Percentiles rank a stretch among this genome's conserved stretches.
These are phyloP conservation scores for Tinamus major DNA, from an alignment of 2,797 vertebrate species.

Conservation along the genomic window DNA sequence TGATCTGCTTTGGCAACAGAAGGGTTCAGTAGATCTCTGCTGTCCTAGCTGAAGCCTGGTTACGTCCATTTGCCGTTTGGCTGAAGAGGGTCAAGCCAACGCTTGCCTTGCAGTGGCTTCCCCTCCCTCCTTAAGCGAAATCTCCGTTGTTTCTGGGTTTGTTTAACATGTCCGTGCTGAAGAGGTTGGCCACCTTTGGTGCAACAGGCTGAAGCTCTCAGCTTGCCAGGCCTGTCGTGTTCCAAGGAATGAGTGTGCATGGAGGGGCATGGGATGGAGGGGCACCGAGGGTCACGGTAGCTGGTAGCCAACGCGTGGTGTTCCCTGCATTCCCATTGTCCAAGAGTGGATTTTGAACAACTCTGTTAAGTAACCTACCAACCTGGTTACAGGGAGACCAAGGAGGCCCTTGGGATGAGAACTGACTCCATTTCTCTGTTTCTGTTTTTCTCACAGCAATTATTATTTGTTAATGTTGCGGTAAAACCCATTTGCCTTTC, in stretches of 20 bases:
- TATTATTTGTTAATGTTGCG: not conserved
- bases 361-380: fast-evolving
- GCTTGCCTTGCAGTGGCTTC: not conserved
- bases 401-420: not conserved
- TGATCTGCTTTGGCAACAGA: not conserved
- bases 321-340: not conserved
- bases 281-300: not conserved
- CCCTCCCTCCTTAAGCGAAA: not conserved
- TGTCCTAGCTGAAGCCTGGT: not conserved
- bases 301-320: not conserved
- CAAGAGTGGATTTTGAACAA: not conserved
- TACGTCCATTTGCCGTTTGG: not conserved
- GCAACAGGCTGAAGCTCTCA: not conserved
- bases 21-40: not conserved
- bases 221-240: too few species aligned
- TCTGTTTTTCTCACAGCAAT: not conserved
- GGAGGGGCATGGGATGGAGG: not conserved
- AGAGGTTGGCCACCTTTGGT: fast-evolving
- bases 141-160: fast-evolving
- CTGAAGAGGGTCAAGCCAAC: not conserved
- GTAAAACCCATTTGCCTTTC: not conserved
- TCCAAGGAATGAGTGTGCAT: fast-evolving
- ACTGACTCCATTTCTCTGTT: not conserved
- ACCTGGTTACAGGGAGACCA: not conserved
- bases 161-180: fast-evolving